Evolutionary conservation across 2,888 invertebrate species (phyloP).

Genomic region (Nomada fabriciana): DNA sequence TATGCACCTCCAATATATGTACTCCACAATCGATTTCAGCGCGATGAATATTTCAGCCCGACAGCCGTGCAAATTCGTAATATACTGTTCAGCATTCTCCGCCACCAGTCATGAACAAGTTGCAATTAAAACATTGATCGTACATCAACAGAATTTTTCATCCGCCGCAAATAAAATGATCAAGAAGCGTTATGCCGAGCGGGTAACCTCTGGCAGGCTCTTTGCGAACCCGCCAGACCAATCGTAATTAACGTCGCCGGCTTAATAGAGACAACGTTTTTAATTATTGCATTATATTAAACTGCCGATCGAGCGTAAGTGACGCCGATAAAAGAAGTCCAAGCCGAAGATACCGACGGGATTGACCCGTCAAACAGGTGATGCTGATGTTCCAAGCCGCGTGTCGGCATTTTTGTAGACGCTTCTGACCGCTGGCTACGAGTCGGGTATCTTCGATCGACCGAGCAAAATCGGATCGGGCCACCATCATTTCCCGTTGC

Average conservation of each 20-base stretch:
- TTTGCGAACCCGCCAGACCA: slow-evolving; percentile 13
- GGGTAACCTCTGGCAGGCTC: slow-evolving; percentile 4
- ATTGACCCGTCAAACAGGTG: slow-evolving; percentile 68
- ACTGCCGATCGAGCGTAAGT: slow-evolving; percentile 40
- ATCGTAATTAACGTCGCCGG: slow-evolving; percentile 48
- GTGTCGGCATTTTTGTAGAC: slow-evolving; percentile 66
- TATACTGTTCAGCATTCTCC: slow-evolving; percentile 6
- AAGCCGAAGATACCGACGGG: slow-evolving; percentile 20
- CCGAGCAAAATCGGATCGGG: slow-evolving; percentile 57
- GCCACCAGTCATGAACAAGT: slow-evolving; percentile 5
- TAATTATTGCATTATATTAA: slow-evolving; percentile 59
- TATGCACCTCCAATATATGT: background rate
- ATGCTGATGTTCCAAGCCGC: slow-evolving; percentile 32
- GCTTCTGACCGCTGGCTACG: slow-evolving; percentile 54
- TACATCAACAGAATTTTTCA: slow-evolving; percentile 31
- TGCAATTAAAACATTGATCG: slow-evolving; percentile 28
- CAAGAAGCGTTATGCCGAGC: background rate
- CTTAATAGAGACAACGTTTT: slow-evolving; percentile 57
- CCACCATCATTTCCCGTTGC: slow-evolving; percentile 68
- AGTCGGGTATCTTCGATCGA: slow-evolving; percentile 55
- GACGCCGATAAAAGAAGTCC: slow-evolving; percentile 33
- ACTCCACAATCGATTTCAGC: background rate
- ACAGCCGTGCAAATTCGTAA: slow-evolving; percentile 30
- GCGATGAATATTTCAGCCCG: background rate
- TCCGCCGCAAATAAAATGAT: background rate